Conservation (phyloP, 2,888 invertebrate genomes). For the Oscheius sp. region DNA sequence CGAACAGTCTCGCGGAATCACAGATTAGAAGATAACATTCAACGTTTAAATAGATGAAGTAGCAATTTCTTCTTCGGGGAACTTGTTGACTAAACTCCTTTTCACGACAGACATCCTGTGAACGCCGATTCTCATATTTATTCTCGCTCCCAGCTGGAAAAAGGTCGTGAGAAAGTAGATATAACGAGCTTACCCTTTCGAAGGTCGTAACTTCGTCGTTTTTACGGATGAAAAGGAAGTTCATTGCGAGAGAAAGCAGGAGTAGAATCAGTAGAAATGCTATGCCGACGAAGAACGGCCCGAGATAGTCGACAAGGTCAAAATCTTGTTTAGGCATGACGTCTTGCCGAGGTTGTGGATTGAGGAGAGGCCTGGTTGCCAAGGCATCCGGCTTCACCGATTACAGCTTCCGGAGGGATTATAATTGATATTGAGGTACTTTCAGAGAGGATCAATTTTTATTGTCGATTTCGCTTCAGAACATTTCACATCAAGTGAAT, state of each 20-base stretch:
- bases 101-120: constrained; percentile 54
- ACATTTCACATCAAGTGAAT: no score
- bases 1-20: constrained; percentile 76
- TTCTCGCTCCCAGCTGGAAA: constrained; percentile 52
- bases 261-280: constrained; percentile 46
- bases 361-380: constrained; percentile 4
- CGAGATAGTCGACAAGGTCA: constrained; percentile 43
- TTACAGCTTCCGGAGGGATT: not conserved
- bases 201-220: constrained; percentile 55
- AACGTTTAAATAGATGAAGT: not conserved
- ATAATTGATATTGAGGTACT: not conserved
- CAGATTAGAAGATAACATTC: constrained; percentile 35
- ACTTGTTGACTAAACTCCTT: constrained; percentile 3
- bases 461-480: not conserved
- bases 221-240: constrained; percentile 47
- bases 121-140: constrained; percentile 51
- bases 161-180: not conserved
- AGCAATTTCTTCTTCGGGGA: not conserved
- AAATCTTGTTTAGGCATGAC: constrained; percentile 52
- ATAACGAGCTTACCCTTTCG: constrained; percentile 42
- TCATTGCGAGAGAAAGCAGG: constrained; percentile 48
- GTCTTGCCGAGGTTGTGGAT: not conserved
- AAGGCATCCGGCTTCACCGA: constrained; percentile 11
- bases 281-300: constrained; percentile 43
- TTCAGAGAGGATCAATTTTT: not conserved